Evolutionary conservation across 2,113 vertebrate species (phyloP).

Genomic region (Chlorodrepanis virens): DNA sequence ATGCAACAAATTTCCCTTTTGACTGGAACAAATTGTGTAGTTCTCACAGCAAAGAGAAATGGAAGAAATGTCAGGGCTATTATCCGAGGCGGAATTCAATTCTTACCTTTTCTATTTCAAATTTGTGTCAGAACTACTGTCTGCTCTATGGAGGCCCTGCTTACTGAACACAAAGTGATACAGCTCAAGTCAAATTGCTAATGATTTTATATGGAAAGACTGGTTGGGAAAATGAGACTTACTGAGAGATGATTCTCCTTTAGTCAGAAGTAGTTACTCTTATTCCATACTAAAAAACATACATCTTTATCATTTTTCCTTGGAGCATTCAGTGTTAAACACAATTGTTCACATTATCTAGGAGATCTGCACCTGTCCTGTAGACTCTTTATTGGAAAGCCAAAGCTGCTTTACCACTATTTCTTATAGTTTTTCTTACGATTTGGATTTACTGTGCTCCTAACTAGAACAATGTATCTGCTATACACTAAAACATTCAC

Average conservation of each 20-base stretch:
- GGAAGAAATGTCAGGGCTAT: background rate
- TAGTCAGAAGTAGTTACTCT: background rate
- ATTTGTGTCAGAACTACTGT: background rate
- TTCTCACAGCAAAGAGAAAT: background rate
- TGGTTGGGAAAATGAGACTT: background rate
- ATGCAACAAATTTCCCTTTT: slow-evolving; percentile 6
- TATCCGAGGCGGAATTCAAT: background rate
- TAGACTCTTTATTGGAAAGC: background rate
- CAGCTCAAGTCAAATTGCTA: background rate
- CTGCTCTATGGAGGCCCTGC: background rate
- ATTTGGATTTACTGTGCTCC: background rate
- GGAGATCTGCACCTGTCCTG: background rate
- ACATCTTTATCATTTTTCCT: background rate
- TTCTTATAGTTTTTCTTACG: background rate
- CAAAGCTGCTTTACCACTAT: background rate
- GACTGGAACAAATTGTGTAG: background rate
- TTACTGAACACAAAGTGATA: background rate
- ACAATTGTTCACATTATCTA: background rate
- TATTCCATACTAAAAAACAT: background rate
- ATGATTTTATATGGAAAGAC: background rate
- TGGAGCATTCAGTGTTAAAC: background rate
- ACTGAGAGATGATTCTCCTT: background rate
- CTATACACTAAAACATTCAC: background rate
- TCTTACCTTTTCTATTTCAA: slow-evolving; percentile 18
- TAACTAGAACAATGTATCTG: background rate